Base-by-base conservation (phyloP, 2,888 invertebrate species). In the Euplagia quadripunctaria region DNA sequence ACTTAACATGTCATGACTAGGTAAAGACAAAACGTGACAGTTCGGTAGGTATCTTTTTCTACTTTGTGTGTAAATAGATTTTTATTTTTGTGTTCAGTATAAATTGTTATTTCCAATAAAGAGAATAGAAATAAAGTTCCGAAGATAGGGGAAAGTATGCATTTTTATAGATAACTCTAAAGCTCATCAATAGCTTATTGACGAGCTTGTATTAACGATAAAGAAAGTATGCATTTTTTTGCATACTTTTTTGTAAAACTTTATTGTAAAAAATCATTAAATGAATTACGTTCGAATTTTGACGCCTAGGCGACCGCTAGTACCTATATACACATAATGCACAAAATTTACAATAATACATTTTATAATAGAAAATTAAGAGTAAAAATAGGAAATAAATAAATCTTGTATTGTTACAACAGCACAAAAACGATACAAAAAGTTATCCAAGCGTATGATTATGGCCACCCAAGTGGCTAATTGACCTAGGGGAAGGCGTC, bases 401-500 rank as follows among this genome's bases (percentile, higher is more conserved):
- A 41, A 41, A 11, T 17, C 11, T 76, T 41, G 31, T 14, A 70
- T 73, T 81, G 72, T 61, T 61, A 72, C 79, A 79, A 79, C 71
- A 68, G 71, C 76, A 61, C 72, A 73, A 17, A 17, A 75, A 66
- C 65, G 52, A 49, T 51, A 68, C 75, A 76, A 78, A 79, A 80
- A 78, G 75, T 72, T 80, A 84, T 71, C 72, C 72, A 68, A 71
- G 75, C 71, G 79, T 74, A 84, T 82, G 73, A 73, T 74, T 79
- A 81, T 80, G 86, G 76, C 77, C 84, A 89, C 79, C 87, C 87
- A 88, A 88, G 90, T 88, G 89, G 86, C 85, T 90, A 91, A 91
- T 91, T 90, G 87, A 87, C 20, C 52, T 68, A 87, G 85, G 81
- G 85, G 83, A 72, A 83, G 82, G 79, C 78, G 74, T 77, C 77